Base-by-base conservation (phyloP, 2,113 vertebrate genomes). In the Tyrannus savana region DNA sequence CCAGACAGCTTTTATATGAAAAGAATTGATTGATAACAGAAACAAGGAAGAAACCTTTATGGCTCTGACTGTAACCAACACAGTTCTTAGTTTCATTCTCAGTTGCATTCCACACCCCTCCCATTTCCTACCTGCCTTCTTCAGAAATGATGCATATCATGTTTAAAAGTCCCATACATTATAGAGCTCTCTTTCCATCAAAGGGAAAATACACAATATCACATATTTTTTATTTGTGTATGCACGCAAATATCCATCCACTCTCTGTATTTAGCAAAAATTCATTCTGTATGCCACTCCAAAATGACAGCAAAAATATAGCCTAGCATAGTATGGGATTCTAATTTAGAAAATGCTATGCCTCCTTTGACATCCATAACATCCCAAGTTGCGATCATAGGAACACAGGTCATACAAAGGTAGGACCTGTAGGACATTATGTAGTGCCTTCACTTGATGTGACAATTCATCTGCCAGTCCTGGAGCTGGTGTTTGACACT, bases 341-440 rank as follows among this genome's bases (percentile, higher is more conserved):
- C 50, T 19, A 33, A 14, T 46, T 39, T 21, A 73, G 49, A 46
- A 93, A 71, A 78, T 4, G 2, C 39, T 67, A 14, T 33, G 37
- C 41, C 7, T 7, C 9, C n/a, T 52, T 33, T 62, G 59, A 60
- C 16, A 60, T 33, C 35, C 39, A 0, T 14, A 37, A n/a, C 17
- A 8, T 68, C 27, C 27, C 5, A 6, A 71, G 46, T 0, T 77
- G 84, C 0, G 1, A 14, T 73, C 24, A 4, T 0, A 55, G 73
- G 60, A 74, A 55, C 28, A 24, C 11, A n/a, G 42, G 37, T 10
- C 25, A 18, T 9, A 22, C 28, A 53, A 41, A 5, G 31, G 46
- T 52, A 59, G 42, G 47, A 47, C 17, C 14, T 37, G 25, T 6
- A 25, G 35, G 14, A 42, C 16, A 10, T 33, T 11, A 10, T 2